Evolutionary conservation across 64 coral and sea anemone genomes (phyloP).

Genomic region (Dendrophyllia cribrosa): DNA sequence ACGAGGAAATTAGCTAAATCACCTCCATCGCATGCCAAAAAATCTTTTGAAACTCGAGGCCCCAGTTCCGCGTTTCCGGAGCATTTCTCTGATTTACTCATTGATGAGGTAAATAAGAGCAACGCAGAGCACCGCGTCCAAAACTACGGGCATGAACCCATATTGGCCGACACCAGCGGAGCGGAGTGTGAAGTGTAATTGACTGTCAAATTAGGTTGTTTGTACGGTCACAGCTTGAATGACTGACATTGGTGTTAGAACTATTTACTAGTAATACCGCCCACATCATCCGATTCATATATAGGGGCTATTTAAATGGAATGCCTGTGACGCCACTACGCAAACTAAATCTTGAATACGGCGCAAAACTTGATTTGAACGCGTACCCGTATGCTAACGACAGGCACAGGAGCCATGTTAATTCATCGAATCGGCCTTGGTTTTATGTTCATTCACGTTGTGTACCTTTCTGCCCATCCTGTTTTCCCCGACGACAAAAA

Average conservation of each 20-base stretch:
- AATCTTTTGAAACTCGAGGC: conserved; percentile 45
- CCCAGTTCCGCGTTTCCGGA: conserved; percentile 2
- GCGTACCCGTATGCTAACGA: conserved; percentile 68
- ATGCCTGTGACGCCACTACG: conserved; percentile 53
- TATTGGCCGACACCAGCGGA: conserved; percentile 57
- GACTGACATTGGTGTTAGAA: conserved; percentile 91
- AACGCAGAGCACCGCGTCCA: background rate
- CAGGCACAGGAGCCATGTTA: conserved; percentile 74
- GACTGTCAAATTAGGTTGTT: conserved; percentile 91
- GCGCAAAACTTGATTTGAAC: conserved; percentile 46
- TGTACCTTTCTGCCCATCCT: conserved; percentile 81
- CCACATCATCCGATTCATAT: conserved; percentile 76
- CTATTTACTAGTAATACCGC: conserved; percentile 87
- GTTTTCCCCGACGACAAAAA: conserved; percentile 73
- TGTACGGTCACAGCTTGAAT: conserved; percentile 75
- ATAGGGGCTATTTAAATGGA: conserved; percentile 67
- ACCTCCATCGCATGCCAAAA: conserved; percentile 52
- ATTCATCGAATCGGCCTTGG: conserved; percentile 76
- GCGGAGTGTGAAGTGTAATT: conserved; percentile 72
- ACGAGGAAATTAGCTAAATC: conserved; percentile 90
- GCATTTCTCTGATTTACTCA: conserved; percentile 21
- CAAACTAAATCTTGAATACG: conserved; percentile 48
- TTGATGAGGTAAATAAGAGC: conserved; percentile 5
- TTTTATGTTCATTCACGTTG: conserved; percentile 76
- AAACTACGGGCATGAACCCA: conserved; percentile 8